A percentile compares a stretch with the other conserved stretches of the same genome.
phyloP scores from a whole-genome alignment of 2,797 vertebrate species.

The Bucorvus abyssinicus region DNA sequence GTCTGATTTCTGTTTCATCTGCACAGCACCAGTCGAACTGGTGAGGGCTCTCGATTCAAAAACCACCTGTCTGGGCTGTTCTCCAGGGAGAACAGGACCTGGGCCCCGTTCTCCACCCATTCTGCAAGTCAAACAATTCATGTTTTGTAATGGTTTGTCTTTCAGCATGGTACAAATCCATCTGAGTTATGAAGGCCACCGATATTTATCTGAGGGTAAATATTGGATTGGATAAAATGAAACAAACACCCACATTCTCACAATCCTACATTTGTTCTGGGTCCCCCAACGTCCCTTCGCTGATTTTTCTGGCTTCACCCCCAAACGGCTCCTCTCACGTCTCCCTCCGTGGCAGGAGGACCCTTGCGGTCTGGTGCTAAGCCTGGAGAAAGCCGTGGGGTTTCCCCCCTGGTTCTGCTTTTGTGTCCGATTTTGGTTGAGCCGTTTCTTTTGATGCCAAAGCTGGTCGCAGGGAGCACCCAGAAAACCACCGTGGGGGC shows the following conservation, averaged over 20 bases:
- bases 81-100: too few species aligned
- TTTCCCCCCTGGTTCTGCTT: not conserved
- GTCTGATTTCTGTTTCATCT: not conserved
- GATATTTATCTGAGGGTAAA: not conserved
- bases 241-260: not conserved
- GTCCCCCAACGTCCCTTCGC: accelerated
- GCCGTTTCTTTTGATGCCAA: not conserved
- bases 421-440: not conserved
- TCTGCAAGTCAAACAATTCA: not conserved
- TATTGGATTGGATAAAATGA: not conserved
- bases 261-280: not conserved
- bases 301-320: not conserved
- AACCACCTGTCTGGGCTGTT: not conserved
- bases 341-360: not conserved
- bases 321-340: not conserved
- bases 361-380: not conserved
- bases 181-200: not conserved
- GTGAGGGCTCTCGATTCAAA: not conserved
- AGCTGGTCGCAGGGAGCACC: not conserved
- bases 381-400: not conserved
- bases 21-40: not conserved
- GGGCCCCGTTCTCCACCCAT: not conserved
- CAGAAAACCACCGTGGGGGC: not conserved
- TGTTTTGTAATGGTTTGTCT: not conserved
- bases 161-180: not conserved